Base-by-base conservation (phyloP, 2,888 invertebrate genomes). In the Pheosia tremula region DNA sequence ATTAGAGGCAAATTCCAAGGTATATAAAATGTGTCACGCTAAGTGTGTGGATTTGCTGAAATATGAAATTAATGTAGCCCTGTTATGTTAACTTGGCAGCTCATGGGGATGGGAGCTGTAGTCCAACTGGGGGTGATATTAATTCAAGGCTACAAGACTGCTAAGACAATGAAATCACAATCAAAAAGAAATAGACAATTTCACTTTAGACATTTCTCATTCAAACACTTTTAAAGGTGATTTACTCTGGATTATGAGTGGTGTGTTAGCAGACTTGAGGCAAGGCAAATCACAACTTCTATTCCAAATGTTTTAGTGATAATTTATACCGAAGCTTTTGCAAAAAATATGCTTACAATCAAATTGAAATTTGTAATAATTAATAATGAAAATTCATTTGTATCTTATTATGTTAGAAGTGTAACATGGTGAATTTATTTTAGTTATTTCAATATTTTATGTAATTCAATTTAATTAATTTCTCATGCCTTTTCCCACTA, bases 1-100 rank as follows among this genome's bases (percentile, higher is more conserved):
- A 76, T 64, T 77, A 75, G 71, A 77, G 67, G 73, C 70, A 77
- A 77, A 77, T 74, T 75, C 67, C 62, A 61, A 72, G 64, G 68
- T 69, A 69, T 63, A n/a, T 10, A 47, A 38, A 57, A 64, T 69
- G 45, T 63, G 45, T 63, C 63, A 66, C 65, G 74, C 67, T 66
- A 67, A 67, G 73, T 65, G 67, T 66, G 61, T 41, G 56, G 59
- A 61, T 61, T 59, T 68, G 59, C 36, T 39, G 38, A 36, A 52
- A 52, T 24, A 52, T 24, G 2, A 53, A 50, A 50, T 24, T 24
- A 24, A 24, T 24, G 47, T 47, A n/a, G 9, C n/a, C 47, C n/a
- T 3, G 11, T 47, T n/a, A n/a, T 3, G 47, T n/a, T 11, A n/a
- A 47, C n/a, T 11, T 47, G 11, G 47, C n/a, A 47, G 47, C n/a